Conservation (phyloP, 2,888 invertebrate genomes). For the Pristionchus japonicus region DNA sequence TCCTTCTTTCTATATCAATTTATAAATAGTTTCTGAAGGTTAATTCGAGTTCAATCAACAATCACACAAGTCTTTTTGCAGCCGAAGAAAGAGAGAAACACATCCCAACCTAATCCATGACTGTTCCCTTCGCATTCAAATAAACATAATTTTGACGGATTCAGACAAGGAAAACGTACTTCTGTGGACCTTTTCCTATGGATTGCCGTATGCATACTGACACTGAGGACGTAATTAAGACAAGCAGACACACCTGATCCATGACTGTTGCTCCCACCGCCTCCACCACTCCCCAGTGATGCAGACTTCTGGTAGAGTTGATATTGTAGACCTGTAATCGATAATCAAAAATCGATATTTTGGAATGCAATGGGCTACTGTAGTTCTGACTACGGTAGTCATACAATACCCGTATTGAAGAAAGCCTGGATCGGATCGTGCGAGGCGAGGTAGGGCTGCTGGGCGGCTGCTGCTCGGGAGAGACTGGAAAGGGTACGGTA, state of each 20-base stretch:
- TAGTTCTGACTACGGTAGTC: background rate
- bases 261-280: background rate
- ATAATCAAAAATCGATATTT: background rate
- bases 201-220: no score
- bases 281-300: background rate
- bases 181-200: no score
- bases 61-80: no score
- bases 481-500: constrained; percentile 8
- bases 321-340: constrained; percentile 65
- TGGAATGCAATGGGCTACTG: background rate
- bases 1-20: no score
- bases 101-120: background rate
- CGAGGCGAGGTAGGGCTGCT: constrained; percentile 48
- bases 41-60: no score
- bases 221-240: no score
- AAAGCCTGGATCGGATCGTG: constrained; percentile 71
- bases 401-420: constrained; percentile 66
- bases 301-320: constrained; percentile 69
- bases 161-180: no score
- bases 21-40: no score
- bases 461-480: constrained; percentile 15
- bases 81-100: no score
- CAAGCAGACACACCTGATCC: background rate
- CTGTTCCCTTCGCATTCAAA: no score
- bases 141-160: no score